Evolutionary conservation across 2,113 vertebrate genomes (phyloP).

Genomic region (Seriola quinqueradiata): DNA sequence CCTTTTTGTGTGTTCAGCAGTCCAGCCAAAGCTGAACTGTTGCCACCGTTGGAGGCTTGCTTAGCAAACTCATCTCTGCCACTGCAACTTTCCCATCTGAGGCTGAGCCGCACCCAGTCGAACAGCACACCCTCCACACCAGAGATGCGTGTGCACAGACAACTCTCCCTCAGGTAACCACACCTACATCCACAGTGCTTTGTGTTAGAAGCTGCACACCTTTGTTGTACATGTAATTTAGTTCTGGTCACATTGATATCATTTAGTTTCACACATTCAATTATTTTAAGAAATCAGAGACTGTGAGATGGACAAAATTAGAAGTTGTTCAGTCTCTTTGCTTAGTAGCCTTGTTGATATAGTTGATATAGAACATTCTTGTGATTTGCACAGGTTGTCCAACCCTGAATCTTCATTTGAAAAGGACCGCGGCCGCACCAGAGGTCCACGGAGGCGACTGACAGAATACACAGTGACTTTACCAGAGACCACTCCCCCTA

Average conservation of each 20-base stretch:
- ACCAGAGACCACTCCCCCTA: constrained; percentile 73
- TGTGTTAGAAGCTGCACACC: neutral
- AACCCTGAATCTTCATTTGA: constrained; percentile 75
- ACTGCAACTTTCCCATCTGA: constrained; percentile 71
- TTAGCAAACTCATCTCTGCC: constrained; percentile 69
- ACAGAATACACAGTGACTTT: constrained; percentile 81
- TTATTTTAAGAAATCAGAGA: neutral
- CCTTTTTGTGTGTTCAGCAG: constrained; percentile 71
- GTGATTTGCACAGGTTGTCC: constrained; percentile 79
- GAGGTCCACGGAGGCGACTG: constrained; percentile 84
- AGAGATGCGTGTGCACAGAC: constrained; percentile 85
- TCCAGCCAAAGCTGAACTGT: constrained; percentile 77
- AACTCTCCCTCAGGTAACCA: constrained; percentile 85
- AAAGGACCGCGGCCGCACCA: constrained; percentile 81
- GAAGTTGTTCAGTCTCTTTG: neutral
- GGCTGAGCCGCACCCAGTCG: constrained; percentile 77
- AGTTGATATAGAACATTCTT: constrained; percentile 22
- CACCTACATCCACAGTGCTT: neutral
- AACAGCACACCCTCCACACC: constrained; percentile 87
- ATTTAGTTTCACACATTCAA: neutral
- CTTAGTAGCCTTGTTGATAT: neutral
- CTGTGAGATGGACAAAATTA: constrained; percentile 4
- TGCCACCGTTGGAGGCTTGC: constrained; percentile 80
- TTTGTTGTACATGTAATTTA: neutral
- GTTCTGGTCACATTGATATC: neutral